Conservation (phyloP, 2,797 vertebrate species). For the Anabacerthia variegaticeps region DNA sequence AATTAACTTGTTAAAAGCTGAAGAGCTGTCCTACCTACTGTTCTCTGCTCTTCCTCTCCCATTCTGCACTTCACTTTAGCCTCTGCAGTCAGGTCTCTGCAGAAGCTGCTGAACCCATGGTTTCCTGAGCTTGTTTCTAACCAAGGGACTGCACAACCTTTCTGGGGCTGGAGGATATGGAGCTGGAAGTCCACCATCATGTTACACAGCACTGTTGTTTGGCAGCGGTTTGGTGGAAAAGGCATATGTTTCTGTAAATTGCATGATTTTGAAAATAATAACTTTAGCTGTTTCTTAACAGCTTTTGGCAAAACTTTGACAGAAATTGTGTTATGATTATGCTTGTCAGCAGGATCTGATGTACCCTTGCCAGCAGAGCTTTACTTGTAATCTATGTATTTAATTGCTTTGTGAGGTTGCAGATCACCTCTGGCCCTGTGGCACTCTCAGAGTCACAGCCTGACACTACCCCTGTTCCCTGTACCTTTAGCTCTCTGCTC, state of each 20-base stretch:
- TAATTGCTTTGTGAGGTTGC: neutral
- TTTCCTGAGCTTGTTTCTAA: neutral
- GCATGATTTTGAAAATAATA: neutral
- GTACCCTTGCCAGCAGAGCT: neutral
- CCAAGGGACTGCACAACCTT: neutral
- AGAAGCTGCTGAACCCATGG: neutral
- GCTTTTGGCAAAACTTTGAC: neutral
- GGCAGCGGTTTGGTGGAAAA: neutral
- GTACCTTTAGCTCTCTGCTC: neutral
- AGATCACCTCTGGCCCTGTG: neutral
- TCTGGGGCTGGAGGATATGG: neutral
- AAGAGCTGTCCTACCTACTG: neutral
- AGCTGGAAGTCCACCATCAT: neutral
- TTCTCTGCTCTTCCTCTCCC: neutral
- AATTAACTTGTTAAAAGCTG: neutral
- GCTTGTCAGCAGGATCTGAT: neutral
- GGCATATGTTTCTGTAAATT: neutral
- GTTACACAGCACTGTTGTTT: fast-evolving
- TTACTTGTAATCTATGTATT: neutral
- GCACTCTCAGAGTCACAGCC: neutral
- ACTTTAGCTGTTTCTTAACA: neutral
- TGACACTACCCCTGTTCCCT: neutral
- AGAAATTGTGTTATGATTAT: neutral
- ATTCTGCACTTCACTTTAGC: neutral
- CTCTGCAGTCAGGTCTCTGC: fast-evolving